Percentiles rank a stretch among this genome's conserved stretches.
Conservation (phyloP, 2,113 vertebrate species). For the Dipodomys merriami region DNA sequence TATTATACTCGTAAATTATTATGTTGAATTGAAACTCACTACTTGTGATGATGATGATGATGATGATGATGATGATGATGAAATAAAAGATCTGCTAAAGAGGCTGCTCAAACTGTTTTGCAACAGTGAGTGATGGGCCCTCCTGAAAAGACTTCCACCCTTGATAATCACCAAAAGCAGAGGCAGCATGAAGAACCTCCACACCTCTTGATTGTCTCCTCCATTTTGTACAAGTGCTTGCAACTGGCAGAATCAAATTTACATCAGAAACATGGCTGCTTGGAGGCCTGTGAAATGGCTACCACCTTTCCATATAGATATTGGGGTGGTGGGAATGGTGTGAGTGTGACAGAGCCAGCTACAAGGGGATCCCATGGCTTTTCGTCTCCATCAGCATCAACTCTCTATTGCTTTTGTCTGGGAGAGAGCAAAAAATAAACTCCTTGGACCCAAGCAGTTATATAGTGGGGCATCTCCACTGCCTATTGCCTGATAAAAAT, state of each 20-base stretch:
- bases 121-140: background rate
- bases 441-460: background rate
- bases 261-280: background rate
- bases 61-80: too few species aligned
- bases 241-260: background rate
- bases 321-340: background rate
- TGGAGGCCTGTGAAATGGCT: background rate
- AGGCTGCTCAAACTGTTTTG: background rate
- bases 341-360: background rate
- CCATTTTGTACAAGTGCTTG: background rate
- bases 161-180: background rate
- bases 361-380: background rate
- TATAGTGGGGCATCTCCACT: background rate
- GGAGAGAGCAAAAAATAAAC: background rate
- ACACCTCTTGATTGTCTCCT: background rate
- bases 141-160: background rate
- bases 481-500: background rate
- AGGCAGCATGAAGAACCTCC: background rate
- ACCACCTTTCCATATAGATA: background rate
- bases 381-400: background rate
- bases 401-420: background rate
- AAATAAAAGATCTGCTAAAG: background rate
- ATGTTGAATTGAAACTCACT: too few species aligned
- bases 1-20: too few species aligned
- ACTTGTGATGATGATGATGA: too few species aligned